Percentiles rank a stretch among this genome's conserved stretches.
Evolutionary conservation across 2,113 vertebrate species (phyloP).

Genomic region (Protobothrops mucrosquamatus): DNA sequence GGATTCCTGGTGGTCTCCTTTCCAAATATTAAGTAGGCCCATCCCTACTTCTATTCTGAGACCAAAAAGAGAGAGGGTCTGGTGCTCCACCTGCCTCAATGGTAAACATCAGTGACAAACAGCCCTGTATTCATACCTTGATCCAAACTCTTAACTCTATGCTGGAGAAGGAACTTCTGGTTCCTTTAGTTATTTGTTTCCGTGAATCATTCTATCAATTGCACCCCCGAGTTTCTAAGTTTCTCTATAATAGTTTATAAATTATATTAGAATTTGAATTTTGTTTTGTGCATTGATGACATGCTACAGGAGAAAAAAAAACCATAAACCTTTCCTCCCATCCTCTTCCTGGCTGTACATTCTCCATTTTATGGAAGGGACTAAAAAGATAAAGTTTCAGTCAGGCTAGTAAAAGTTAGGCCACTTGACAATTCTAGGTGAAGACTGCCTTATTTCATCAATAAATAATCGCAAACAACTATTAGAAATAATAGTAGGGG

Average conservation of each 20-base stretch:
- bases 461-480: neutral
- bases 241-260: neutral
- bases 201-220: neutral
- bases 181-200: neutral
- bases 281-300: neutral
- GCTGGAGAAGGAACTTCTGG: neutral
- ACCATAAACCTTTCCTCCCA: neutral
- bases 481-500: neutral
- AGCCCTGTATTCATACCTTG: neutral
- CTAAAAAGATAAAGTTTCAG: neutral
- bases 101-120: neutral
- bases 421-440: neutral
- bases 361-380: neutral
- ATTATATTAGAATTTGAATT: neutral
- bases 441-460: neutral
- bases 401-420: neutral
- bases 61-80: neutral
- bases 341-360: neutral
- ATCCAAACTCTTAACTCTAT: neutral
- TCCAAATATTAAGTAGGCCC: neutral
- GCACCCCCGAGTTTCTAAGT: neutral
- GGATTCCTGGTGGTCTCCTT: neutral
- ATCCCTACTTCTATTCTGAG: neutral
- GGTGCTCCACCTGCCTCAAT: neutral
- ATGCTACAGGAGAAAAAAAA: neutral